phyloP scores from a whole-genome alignment of 2,888 invertebrate genomes.

The Agonopterix alstromeriana region DNA sequence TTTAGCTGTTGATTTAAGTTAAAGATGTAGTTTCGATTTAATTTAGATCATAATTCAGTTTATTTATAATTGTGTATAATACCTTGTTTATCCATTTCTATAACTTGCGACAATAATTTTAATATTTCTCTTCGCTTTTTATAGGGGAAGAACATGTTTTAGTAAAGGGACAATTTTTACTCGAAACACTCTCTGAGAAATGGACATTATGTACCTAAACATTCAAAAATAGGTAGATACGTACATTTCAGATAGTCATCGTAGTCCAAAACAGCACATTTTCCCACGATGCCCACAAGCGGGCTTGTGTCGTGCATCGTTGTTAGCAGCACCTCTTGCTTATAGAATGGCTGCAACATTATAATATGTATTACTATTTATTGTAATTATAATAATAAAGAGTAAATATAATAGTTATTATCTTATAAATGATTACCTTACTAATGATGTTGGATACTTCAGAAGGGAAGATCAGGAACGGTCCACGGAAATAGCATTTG shows the following conservation, averaged over 20 bases:
- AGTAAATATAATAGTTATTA: too few relatives aligned
- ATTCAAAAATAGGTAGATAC: conserved; percentile 32
- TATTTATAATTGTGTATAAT: too few relatives aligned
- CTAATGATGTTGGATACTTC: conserved; percentile 90
- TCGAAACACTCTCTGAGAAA: too few relatives aligned
- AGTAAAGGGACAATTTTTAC: too few relatives aligned
- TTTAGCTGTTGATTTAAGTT: too few relatives aligned
- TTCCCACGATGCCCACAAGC: conserved; percentile 92
- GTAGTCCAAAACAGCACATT: conserved; percentile 93
- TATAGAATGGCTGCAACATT: conserved; percentile 85
- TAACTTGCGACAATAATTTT: too few relatives aligned
- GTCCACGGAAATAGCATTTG: conserved; percentile 94
- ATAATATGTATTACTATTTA: too few relatives aligned
- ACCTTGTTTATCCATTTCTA: too few relatives aligned
- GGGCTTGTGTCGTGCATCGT: conserved; percentile 95
- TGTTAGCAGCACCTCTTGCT: conserved; percentile 94
- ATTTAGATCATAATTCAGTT: too few relatives aligned
- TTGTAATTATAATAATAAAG: background rate
- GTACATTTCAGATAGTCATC: conserved; percentile 92
- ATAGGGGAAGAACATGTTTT: too few relatives aligned
- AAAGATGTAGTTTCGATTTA: too few relatives aligned
- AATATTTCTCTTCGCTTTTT: too few relatives aligned
- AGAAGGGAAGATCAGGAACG: conserved; percentile 92
- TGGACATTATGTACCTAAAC: background rate
- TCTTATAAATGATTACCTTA: conserved; percentile 47